phyloP scores from a whole-genome alignment of 2,888 invertebrate species.

The Mythimna impura region DNA sequence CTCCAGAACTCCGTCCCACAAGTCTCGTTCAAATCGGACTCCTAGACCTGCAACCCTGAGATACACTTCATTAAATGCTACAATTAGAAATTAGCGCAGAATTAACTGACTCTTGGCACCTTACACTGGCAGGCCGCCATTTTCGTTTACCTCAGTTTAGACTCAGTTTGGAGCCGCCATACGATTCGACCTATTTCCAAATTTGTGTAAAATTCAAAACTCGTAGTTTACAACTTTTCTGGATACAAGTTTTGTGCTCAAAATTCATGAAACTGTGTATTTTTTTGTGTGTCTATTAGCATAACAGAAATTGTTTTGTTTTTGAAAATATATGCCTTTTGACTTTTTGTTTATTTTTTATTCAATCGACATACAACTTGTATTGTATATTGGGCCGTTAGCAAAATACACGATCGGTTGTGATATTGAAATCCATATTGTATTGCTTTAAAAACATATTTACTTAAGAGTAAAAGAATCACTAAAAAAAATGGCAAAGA shows the following conservation, averaged over 20 bases:
- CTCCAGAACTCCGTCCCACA: not conserved
- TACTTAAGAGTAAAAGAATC: not conserved
- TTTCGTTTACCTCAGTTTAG: conserved; percentile 77
- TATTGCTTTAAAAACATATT: not conserved
- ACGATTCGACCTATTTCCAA: conserved; percentile 64
- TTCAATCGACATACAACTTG: not conserved
- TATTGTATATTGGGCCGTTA: not conserved
- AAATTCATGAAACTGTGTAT: not conserved
- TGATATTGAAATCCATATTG: not conserved
- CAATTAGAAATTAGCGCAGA: conserved; percentile 81
- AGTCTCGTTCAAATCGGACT: conserved; percentile 37
- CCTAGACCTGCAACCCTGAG: conserved; percentile 52
- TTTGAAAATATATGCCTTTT: not conserved
- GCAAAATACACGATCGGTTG: too few species aligned
- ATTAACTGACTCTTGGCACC: conserved; percentile 84
- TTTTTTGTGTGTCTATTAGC: not conserved
- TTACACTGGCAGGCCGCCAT: conserved; percentile 82
- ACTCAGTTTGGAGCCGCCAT: conserved; percentile 74
- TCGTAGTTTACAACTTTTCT: conserved; percentile 12
- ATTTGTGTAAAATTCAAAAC: conserved; percentile 33
- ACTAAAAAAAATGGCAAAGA: not conserved
- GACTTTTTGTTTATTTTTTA: not conserved
- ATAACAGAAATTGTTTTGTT: not conserved
- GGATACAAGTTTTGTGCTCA: not conserved
- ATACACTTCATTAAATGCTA: conserved; percentile 71